Base-by-base conservation (phyloP, 1,140 invertebrate genomes). In the Penaeus chinensis region DNA sequence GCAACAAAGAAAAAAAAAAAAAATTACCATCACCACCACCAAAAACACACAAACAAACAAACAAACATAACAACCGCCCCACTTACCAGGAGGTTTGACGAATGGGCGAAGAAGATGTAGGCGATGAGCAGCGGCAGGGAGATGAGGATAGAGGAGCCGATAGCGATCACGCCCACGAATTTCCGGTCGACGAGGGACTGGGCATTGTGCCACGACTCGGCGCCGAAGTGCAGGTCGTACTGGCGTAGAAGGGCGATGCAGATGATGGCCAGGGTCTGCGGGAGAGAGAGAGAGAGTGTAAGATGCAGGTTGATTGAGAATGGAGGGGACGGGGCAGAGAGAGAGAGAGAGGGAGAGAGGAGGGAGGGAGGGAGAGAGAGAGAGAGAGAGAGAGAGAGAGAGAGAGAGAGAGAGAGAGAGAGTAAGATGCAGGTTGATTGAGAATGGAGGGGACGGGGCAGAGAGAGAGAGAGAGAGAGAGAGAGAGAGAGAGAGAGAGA, bases 31-130 rank as follows among this genome's bases (percentile, higher is more conserved):
- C 54, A 11, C 11, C 54, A 11, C 47, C 47, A 7, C 32, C 32
- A 32, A 32, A 32, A 32, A 0, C 32, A 32, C 32, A 32, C 32
- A 32, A 54, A 13, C 10, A 54, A 54, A 13, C 10, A 54, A 54
- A 13, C 10, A 54, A 54, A 13, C 10, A 54, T 0, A 54, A 16
- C 7, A 54, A 16, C 4, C 7, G 1, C 47, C 11, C 11, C 47
- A 82, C 89, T 83, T 74, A 89, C 89, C 84, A 89, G 71, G 27
- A 89, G 81, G 47, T 88, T 88, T 3, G 87, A 89, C 60, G 89
- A 47, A 62, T 89, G 85, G 8, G 82, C 84, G 66, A 89, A 87
- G 89, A 87, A 86, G 80, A 89, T 83, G 76, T 89, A 87, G n/a
- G 84, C 89, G 27, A 89, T 27, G 69, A 89, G 89, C 13, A 89